These are phyloP conservation scores for Therioaphis trifolii DNA, from an alignment of 2,888 invertebrate genomes.

Conservation along the genomic window DNA sequence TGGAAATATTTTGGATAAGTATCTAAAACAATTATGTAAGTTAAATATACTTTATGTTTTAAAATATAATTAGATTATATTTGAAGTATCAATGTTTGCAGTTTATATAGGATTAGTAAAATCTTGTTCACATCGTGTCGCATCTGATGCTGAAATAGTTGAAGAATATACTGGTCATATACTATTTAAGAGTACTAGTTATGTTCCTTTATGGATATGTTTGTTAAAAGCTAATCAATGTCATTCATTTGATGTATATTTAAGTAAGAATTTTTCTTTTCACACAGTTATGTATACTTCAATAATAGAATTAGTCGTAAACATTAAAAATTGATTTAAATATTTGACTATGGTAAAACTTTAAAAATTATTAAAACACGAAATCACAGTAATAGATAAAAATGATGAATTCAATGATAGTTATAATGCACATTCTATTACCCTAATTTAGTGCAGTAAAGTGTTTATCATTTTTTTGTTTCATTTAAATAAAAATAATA, in stretches of 20 bases:
- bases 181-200: constrained; percentile 36
- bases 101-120: constrained; percentile 47
- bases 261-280: constrained; percentile 30
- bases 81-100: not conserved
- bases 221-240: constrained; percentile 42
- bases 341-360: too few relatives aligned
- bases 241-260: constrained; percentile 35
- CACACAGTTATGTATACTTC: not conserved
- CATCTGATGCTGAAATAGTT: constrained; percentile 38
- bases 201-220: constrained; percentile 46
- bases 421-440: too few relatives aligned
- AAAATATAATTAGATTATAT: not conserved
- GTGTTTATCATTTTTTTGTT: too few relatives aligned
- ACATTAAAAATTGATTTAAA: too few relatives aligned
- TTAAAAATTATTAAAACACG: too few relatives aligned
- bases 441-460: too few relatives aligned
- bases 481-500: too few relatives aligned
- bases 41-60: not conserved
- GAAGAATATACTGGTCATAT: constrained; percentile 33
- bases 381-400: too few relatives aligned
- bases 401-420: too few relatives aligned
- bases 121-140: constrained; percentile 51
- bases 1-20: constrained; percentile 19
- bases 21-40: constrained; percentile 45
- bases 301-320: too few relatives aligned